A percentile compares a stretch with the other conserved stretches of the same genome.
These are phyloP conservation scores for Campopleginae sp. DNA, from an alignment of 2,888 invertebrate genomes.

Conservation along the genomic window DNA sequence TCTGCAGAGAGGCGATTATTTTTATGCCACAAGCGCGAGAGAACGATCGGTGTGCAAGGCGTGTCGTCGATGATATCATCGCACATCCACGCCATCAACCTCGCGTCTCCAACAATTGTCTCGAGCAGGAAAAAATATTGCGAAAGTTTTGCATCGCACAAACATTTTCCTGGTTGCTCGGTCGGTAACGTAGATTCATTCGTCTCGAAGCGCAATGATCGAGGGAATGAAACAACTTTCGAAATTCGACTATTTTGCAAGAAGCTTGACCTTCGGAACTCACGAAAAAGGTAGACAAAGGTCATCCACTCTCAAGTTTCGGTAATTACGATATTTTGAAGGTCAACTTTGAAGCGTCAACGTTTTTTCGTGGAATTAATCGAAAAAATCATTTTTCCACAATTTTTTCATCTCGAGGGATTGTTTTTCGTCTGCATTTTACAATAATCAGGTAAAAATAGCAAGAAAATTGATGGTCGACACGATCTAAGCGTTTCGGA, in stretches of 20 bases:
- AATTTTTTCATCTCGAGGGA: no score
- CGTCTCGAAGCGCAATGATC: neutral
- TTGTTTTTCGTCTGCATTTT: neutral
- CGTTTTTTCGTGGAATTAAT: no score
- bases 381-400: no score
- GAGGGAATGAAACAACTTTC: neutral
- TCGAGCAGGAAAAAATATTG: conserved; percentile 22
- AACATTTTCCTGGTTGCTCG: neutral
- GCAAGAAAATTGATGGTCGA: neutral
- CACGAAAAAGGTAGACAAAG: neutral
- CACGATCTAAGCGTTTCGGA: conserved; percentile 20
- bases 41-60: conserved; percentile 45
- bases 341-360: neutral
- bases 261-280: neutral
- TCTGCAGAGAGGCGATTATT: conserved; percentile 60
- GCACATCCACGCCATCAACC: conserved; percentile 26
- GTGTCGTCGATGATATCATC: conserved; percentile 67
- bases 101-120: conserved; percentile 43
- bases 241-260: neutral
- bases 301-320: neutral
- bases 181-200: conserved; percentile 10
- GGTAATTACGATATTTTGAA: neutral
- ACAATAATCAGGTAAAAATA: neutral
- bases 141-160: conserved; percentile 26
- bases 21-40: conserved; percentile 56